A percentile compares a stretch with the other conserved stretches of the same genome.
These are phyloP conservation scores for Elmis aenea DNA, from an alignment of 2,888 invertebrate genomes.

Conservation along the genomic window DNA sequence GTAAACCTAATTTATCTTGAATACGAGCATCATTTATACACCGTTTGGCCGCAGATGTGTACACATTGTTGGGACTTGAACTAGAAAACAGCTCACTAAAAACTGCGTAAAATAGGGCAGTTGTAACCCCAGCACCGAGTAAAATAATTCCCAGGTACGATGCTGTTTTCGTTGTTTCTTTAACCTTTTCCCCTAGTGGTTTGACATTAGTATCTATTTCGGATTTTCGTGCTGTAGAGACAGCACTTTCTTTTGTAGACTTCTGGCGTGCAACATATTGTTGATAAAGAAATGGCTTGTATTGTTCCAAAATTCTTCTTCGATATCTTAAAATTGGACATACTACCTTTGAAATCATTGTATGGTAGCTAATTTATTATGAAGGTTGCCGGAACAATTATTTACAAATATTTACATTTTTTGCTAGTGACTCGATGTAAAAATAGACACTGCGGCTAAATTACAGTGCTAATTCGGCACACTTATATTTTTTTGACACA, in stretches of 20 bases:
- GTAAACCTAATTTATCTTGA: slow-evolving; percentile 79
- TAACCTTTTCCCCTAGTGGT: slow-evolving; percentile 71
- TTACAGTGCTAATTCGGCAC: too few species aligned
- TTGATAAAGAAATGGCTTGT: slow-evolving; percentile 9
- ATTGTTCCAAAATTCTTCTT: slow-evolving; percentile 9
- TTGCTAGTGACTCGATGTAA: too few species aligned
- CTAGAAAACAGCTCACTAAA: slow-evolving; percentile 84
- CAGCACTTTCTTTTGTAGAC: slow-evolving; percentile 14
- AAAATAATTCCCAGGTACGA: slow-evolving; percentile 80
- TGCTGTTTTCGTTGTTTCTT: slow-evolving; percentile 85
- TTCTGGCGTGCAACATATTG: slow-evolving; percentile 11
- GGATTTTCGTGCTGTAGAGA: slow-evolving; percentile 17
- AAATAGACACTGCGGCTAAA: too few species aligned
- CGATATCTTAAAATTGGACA: slow-evolving; percentile 18
- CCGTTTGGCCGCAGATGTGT: slow-evolving; percentile 69
- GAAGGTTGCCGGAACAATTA: too few species aligned
- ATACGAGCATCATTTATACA: slow-evolving; percentile 73
- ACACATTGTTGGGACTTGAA: slow-evolving; percentile 81
- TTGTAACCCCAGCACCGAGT: slow-evolving; percentile 75
- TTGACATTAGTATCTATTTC: slow-evolving; percentile 52
- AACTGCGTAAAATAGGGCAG: slow-evolving; percentile 76
- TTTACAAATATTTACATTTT: too few species aligned
- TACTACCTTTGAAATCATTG: slow-evolving; percentile 22
- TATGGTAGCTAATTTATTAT: too few species aligned
- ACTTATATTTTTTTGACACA: too few species aligned